Evolutionary conservation across 2,888 invertebrate species (phyloP), one percentile per base, ranked within the genome.

Genomic region (Xestia sexstrigata): DNA sequence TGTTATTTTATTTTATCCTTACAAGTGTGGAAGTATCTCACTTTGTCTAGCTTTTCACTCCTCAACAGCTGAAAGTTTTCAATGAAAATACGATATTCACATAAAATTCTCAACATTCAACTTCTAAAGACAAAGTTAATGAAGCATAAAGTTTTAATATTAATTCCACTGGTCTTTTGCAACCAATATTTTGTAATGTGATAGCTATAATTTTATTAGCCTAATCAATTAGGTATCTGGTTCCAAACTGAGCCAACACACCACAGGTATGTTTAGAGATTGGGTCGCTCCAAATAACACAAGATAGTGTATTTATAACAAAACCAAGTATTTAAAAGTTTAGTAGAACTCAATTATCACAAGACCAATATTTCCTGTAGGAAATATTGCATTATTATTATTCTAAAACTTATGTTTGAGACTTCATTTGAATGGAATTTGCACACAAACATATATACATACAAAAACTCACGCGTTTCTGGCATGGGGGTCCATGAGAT

Each of bases 191-290:
- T 62, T 82, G 30, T 39, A 72, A 35, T 67, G 26, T 63, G 35
- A 35, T 39, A 15, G 55, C 71, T 83, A 74, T 69, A 70, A 70
- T n/a, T n/a, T n/a, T n/a, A n/a, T 72, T 70, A 55, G 26, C 9
- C 0, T n/a, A 35, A 45, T 66, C 69, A 69, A 67, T 83, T 72
- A 83, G 52, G 62, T 67, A 58, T 72, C 74, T 74, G 63, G 30
- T 78, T 83, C 17, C 66, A 60, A 87, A 63, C 69, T 49, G 62
- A 78, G 66, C 42, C 45, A 70, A 84, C 58, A 78, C 20, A 74
- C 30, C 58, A 55, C 72, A 74, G 35, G 26, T 65, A 70, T 66
- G 68, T 62, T 79, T 49, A 39, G 26, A 65, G 70, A 55, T 67
- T 62, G 17, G 45, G 26, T 52, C 42, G 47, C 47, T 70, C 20